Base-by-base conservation (phyloP, 2,888 invertebrate genomes). In the Hanleya hanleyi region DNA sequence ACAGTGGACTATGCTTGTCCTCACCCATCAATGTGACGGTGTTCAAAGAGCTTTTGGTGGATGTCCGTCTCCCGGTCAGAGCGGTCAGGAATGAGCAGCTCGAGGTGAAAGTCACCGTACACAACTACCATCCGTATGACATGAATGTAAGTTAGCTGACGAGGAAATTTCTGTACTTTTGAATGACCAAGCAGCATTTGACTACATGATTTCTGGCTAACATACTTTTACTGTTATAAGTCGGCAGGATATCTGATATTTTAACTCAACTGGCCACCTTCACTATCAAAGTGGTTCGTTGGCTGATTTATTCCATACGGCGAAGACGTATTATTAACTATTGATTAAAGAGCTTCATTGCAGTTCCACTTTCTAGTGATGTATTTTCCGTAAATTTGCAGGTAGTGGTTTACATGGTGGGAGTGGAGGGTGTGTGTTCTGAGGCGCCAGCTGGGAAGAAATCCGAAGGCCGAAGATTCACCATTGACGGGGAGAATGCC, bases 401-500 rank as follows among this genome's bases (percentile, higher is more conserved):
- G 57, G 32, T 26, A 1, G 57, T 57, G 4, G 29, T 57, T 22
- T 57, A 57, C 26, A 4, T 57, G 57, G 22, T 29, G 26, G 57
- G 57, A 2, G 57, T 26, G 15, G 29, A 4, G 32, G 57, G 32
- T 4, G 22, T 57, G 5, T 57, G 57, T 26, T 57, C 57, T 4
- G 57, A 18, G 32, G 57, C 57, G 18, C 57, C 22, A 1, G 29
- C 57, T 26, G 57, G 57, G 29, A 26, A 57, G 9, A 22, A 32
- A 26, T 29, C 57, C 4, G 12, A 12, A 26, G 7, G 26, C 32
- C 57, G 32, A 4, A 22, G 57, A 29, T 22, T 57, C 22, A 22
- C 12, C 4, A 4, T 57, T 2, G 22, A 18, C 22, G 29, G 26
- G 4, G 76, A 81, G 36, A 79, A 79, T 66, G 81, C 82, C 18